phyloP scores from a whole-genome alignment of 2,888 invertebrate species.

The Melanostoma mellinum region DNA sequence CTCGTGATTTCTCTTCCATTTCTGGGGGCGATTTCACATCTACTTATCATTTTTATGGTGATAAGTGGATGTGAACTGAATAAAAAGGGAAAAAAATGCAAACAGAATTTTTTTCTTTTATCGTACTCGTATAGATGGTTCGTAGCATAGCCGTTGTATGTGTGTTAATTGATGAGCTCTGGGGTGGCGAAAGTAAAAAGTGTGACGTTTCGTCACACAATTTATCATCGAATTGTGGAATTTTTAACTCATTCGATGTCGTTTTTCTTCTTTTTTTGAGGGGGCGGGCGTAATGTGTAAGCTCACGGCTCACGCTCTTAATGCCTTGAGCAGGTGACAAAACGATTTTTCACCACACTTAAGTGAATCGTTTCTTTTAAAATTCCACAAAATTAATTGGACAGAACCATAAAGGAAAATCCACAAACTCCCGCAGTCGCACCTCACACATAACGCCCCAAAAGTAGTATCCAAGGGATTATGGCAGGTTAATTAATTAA shows the following conservation, averaged over 20 bases:
- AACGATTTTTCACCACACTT: conserved; percentile 51
- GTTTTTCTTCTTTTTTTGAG: not conserved
- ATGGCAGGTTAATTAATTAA: conserved; percentile 68
- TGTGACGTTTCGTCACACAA: no score
- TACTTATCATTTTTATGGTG: no score
- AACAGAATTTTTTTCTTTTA: no score
- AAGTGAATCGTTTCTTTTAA: conserved; percentile 64
- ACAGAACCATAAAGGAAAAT: conserved; percentile 42
- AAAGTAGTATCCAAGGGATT: conserved; percentile 60
- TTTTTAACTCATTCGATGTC: conserved; percentile 42
- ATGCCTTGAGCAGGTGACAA: conserved; percentile 64
- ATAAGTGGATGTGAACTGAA: no score
- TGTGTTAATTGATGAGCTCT: no score
- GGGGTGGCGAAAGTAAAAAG: no score
- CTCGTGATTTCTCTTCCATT: no score
- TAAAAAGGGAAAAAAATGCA: no score
- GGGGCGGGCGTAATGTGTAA: not conserved
- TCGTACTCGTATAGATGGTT: no score
- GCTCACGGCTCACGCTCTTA: conserved; percentile 11
- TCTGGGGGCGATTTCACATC: no score
- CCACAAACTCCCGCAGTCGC: not conserved
- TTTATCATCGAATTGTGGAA: conserved; percentile 64
- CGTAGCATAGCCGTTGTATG: no score
- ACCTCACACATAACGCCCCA: conserved; percentile 19
- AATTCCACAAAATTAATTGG: conserved; percentile 70